Evolutionary conservation across 2,888 invertebrate species (phyloP), one percentile per base, ranked within the genome.

Genomic region (Petrophora chlorosata): DNA sequence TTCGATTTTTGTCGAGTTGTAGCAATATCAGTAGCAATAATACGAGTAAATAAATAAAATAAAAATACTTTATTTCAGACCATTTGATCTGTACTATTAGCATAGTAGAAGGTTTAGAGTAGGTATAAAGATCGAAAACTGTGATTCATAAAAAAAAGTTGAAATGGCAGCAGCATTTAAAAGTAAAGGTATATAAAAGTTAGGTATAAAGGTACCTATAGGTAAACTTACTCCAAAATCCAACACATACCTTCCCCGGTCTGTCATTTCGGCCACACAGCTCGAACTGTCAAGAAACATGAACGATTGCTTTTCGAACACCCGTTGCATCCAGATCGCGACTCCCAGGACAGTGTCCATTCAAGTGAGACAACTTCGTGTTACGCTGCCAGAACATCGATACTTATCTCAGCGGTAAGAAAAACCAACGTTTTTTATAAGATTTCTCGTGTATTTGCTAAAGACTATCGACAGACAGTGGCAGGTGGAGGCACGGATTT

Each of bases 291-390:
- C 83, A 77, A 64, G 62, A 61, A 58, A 67, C 56, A 73, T 81
- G 82, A 85, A 68, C 68, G 84, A 85, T 83, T 61, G 73, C 64
- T 69, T 73, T 78, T 76, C 71, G 69, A 74, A 68, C 53, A 62
- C 69, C 69, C 38, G 46, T 43, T 70, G 66, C 62, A 53, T 59
- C 45, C 50, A 48, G 42, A 41, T 44, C 41, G 38, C 52, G 34
- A 48, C 44, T 48, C 47, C 17, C 56, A 65, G 51, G 61, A 73
- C 72, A 68, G 59, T 68, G 61, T 68, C 70, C 71, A 70, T 76
- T 74, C 73, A 70, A 62, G 67, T 72, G 65, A 71, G 71, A 74
- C 67, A 69, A 70, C 67, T 63, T 63, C 63, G 70, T 72, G 69
- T 70, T 65, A 63, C 61, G 56, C 64, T 67, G 70, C 67, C 70